A percentile compares a stretch with the other conserved stretches of the same genome.
phyloP scores from a whole-genome alignment of 2,113 vertebrate species.

The Oceanodroma tethys region DNA sequence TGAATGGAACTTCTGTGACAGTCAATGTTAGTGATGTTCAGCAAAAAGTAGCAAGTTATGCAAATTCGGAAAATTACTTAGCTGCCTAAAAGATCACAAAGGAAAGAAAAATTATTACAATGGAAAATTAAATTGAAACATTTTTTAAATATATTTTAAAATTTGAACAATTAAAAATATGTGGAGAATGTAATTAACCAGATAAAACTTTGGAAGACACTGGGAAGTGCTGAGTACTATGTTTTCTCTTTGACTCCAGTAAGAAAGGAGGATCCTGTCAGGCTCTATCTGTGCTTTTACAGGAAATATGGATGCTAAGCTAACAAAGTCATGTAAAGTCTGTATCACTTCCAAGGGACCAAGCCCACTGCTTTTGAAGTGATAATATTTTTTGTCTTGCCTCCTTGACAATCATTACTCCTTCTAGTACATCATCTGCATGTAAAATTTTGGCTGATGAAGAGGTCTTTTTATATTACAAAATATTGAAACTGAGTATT shows the following conservation, averaged over 20 bases:
- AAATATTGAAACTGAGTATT: background rate
- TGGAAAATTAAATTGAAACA: background rate
- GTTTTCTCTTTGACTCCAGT: background rate
- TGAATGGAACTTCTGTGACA: constrained; percentile 1
- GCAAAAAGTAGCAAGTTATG: background rate
- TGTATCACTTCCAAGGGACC: background rate
- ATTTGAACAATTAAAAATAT: background rate
- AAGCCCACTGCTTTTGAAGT: constrained; percentile 29
- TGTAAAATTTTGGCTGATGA: background rate
- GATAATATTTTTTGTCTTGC: background rate
- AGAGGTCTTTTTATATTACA: constrained; percentile 3
- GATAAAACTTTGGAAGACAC: background rate
- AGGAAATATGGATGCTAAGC: constrained; percentile 11
- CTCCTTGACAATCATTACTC: background rate
- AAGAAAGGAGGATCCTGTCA: background rate
- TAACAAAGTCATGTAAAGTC: background rate
- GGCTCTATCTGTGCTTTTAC: background rate
- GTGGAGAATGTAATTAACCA: background rate
- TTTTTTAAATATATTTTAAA: background rate
- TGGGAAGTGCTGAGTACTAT: background rate
- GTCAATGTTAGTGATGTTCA: background rate
- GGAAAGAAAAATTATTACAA: background rate
- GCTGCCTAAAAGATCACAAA: background rate
- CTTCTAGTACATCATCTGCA: background rate
- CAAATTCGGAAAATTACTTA: background rate